Conservation (phyloP, 2,113 vertebrate species). For the Indicator maculatus region DNA sequence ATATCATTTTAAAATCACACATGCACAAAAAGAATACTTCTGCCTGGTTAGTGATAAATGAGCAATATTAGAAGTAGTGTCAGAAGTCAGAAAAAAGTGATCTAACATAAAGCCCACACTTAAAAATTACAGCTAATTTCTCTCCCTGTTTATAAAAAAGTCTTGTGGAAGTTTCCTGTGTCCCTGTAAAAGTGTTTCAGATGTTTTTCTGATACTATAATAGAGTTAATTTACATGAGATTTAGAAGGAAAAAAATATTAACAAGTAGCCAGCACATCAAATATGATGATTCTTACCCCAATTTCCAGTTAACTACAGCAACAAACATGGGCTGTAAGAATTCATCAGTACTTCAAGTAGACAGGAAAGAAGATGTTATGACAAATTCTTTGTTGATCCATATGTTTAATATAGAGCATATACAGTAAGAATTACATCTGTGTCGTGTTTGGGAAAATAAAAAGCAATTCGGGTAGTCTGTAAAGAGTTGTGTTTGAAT, state of each 20-base stretch:
- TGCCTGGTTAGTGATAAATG: slow-evolving; percentile 61
- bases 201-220: not conserved
- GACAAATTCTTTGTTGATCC: not conserved
- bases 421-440: not conserved
- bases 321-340: not conserved
- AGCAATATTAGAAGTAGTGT: slow-evolving; percentile 42
- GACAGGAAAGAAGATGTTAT: not conserved
- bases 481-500: not conserved
- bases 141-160: slow-evolving; percentile 10
- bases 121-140: slow-evolving; percentile 31
- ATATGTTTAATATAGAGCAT: not conserved
- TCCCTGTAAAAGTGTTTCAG: not conserved
- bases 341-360: not conserved
- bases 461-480: not conserved
- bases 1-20: slow-evolving; percentile 62
- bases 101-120: not conserved
- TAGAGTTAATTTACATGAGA: slow-evolving; percentile 10
- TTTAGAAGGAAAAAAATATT: not conserved
- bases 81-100: slow-evolving; percentile 21
- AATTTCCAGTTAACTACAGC: not conserved
- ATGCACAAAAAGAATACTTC: slow-evolving; percentile 6
- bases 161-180: slow-evolving; percentile 19
- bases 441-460: not conserved
- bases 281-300: not conserved
- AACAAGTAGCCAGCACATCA: not conserved